Conservation (phyloP, 2,113 vertebrate genomes). For the Stegastes partitus region DNA sequence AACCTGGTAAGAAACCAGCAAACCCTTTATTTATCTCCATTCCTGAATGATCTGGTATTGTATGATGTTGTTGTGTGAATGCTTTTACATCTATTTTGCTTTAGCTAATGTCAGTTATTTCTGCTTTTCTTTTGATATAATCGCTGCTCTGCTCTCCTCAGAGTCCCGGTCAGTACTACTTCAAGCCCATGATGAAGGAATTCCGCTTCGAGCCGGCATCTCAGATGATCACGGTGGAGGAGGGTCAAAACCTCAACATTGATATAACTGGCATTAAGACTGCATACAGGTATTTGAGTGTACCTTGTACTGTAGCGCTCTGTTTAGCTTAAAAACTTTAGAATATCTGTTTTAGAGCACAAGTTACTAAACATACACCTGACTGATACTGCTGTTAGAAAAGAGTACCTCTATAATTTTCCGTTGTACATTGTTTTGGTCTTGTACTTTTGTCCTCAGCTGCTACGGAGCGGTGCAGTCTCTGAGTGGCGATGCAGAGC, state of each 20-base stretch:
- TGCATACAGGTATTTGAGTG: slow-evolving; percentile 76
- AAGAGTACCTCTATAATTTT: too few relatives aligned
- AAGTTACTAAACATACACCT: too few relatives aligned
- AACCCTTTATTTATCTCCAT: not conserved
- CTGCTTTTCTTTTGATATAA: not conserved
- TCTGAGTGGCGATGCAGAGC: slow-evolving; percentile 95
- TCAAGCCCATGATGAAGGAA: slow-evolving; percentile 99
- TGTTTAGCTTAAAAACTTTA: not conserved
- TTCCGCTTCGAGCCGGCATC: slow-evolving; percentile 97
- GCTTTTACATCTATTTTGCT: not conserved
- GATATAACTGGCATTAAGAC: slow-evolving; percentile 93
- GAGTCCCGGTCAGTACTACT: slow-evolving; percentile 99
- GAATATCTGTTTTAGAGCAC: too few relatives aligned
- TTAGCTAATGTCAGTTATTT: not conserved
- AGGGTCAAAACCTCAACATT: slow-evolving; percentile 94
- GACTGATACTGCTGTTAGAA: too few relatives aligned
- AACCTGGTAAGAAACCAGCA: slow-evolving; percentile 88
- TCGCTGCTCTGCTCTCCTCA: slow-evolving; percentile 62
- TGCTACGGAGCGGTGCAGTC: slow-evolving; percentile 95
- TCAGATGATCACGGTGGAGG: slow-evolving; percentile 97
- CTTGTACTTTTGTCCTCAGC: slow-evolving; percentile 73
- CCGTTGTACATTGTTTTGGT: not conserved
- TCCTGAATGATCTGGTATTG: not conserved
- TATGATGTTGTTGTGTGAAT: not conserved
- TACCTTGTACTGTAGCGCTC: not conserved